Conservation (phyloP, 2,797 vertebrate species). For the Halcyon chelicuti region DNA sequence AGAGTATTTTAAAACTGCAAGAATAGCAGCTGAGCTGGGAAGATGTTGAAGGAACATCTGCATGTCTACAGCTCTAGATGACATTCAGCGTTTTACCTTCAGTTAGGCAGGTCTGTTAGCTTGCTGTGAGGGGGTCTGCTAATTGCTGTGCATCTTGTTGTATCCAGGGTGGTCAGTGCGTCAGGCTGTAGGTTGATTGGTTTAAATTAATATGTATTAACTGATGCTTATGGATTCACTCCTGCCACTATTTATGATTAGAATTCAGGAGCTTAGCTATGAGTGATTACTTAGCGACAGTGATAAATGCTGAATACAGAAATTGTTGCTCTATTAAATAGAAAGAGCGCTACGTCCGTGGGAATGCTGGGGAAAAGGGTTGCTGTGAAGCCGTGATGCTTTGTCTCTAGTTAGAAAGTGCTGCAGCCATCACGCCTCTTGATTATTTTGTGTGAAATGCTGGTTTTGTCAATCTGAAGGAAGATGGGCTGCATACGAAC, state of each 20-base stretch:
- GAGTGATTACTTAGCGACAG: neutral
- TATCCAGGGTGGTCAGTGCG: neutral
- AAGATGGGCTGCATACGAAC: neutral
- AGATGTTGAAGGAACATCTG: neutral
- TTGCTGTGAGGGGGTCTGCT: accelerated
- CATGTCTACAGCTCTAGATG: neutral
- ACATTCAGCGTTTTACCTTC: neutral
- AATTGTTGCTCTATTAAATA: neutral
- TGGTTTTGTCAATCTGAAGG: neutral
- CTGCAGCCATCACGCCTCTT: neutral
- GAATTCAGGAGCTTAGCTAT: neutral
- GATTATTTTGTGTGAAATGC: neutral
- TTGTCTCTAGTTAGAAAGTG: neutral
- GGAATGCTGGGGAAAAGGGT: neutral
- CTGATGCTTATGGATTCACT: neutral
- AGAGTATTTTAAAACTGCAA: neutral
- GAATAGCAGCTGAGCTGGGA: neutral
- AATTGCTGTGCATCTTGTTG: neutral
- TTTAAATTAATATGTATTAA: neutral
- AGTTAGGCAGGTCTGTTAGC: neutral
- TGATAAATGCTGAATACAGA: neutral
- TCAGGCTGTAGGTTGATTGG: neutral
- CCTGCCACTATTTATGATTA: neutral
- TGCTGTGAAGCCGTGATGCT: neutral
- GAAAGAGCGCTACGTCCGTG: accelerated